Base-by-base conservation (phyloP, 2,888 invertebrate species). In the Anagyrus pseudococci region DNA sequence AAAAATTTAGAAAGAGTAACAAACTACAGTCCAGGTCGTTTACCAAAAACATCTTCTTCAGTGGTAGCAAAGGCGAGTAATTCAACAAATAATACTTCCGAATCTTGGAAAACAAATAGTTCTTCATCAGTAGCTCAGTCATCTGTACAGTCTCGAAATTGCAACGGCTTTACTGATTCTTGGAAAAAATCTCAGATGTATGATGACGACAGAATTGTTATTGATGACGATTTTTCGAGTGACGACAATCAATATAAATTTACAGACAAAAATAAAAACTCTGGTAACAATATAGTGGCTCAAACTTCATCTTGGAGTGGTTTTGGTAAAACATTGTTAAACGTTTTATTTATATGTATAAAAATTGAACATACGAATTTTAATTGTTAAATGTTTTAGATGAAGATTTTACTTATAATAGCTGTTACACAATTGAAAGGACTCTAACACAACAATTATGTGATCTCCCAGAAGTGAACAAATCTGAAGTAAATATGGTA, bases 391-490 rank as follows among this genome's bases (percentile, higher is more conserved):
- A 23, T 40, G 15, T 52, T 60, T 10, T 10, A 66, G 62, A 57
- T 50, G 40, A 49, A 4, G 37, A 60, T 8, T 48, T 48, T 29
- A 19, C 33, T 8, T 26, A n/a, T 46, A 13, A 23, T n/a, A n/a
- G n/a, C n/a, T n/a, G n/a, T n/a, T 23, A 2, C n/a, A 19, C 23
- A 49, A 1, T 58, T 15, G 29, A 44, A 55, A 64, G 44, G 33
- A 47, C 53, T 33, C 29, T 67, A 22, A 68, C 63, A 15, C 61
- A 64, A 57, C 60, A 68, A 13, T 13, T 66, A 6, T 26, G 15
- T 26, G 62, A 64, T 41, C 44, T 64, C 15, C 68, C 68, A 48
- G 52, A 50, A 29, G 17, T 68, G 59, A 55, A 67, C 50, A 60
- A 63, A 54, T 10, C 23, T 49, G 57, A 49, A 50, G 7, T 62